Evolutionary conservation across 2,888 invertebrate genomes (phyloP).

Genomic region (Microplitis manilae): DNA sequence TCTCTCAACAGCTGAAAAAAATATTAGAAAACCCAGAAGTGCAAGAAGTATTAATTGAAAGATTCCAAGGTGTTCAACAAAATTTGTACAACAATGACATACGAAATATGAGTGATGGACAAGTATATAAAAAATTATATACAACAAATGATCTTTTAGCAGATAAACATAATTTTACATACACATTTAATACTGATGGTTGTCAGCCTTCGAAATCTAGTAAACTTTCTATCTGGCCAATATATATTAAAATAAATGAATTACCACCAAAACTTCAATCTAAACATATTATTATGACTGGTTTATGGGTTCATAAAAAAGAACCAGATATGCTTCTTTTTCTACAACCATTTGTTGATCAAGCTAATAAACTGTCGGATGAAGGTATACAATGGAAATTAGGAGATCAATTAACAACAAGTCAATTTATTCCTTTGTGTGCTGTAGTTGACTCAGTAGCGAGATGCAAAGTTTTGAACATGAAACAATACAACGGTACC

Average conservation of each 20-base stretch:
- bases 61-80: background rate
- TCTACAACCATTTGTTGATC: slow-evolving; percentile 37
- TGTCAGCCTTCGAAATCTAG: slow-evolving; percentile 6
- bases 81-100: background rate
- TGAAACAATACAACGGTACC: slow-evolving; percentile 48
- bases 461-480: slow-evolving; percentile 41
- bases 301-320: slow-evolving; percentile 39
- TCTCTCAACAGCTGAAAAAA: background rate
- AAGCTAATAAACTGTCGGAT: slow-evolving; percentile 31
- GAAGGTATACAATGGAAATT: slow-evolving; percentile 38
- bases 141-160: background rate
- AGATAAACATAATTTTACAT: background rate
- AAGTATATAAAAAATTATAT: background rate
- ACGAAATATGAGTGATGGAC: background rate
- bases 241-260: background rate
- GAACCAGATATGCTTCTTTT: slow-evolving; percentile 42
- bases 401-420: slow-evolving; percentile 22
- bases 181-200: slow-evolving; percentile 1
- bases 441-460: slow-evolving; percentile 45
- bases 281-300: slow-evolving; percentile 40
- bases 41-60: background rate
- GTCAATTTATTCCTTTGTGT: slow-evolving; percentile 29
- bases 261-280: slow-evolving; percentile 6
- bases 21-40: background rate
- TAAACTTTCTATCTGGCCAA: background rate